Conservation (phyloP, 2,888 invertebrate species). For the Ochropacha duplaris region DNA sequence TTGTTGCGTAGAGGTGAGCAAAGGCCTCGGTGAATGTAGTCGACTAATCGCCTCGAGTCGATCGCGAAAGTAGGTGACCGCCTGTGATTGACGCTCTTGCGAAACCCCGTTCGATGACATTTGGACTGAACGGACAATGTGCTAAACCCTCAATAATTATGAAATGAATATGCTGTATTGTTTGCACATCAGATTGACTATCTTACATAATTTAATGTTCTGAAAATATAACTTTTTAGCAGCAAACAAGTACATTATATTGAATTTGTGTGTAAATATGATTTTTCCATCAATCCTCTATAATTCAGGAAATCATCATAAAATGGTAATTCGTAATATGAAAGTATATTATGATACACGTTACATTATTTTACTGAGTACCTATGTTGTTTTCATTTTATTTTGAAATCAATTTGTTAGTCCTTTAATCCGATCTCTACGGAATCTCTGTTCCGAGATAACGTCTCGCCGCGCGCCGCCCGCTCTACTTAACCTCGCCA, state of each 20-base stretch:
- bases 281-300: background rate
- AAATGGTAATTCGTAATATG: background rate
- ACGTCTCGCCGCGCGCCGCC: constrained; percentile 81
- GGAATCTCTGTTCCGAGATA: constrained; percentile 79
- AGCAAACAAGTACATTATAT: too few species aligned
- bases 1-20: constrained; percentile 81
- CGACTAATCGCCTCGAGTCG: constrained; percentile 77
- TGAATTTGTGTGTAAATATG: background rate
- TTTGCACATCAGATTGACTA: constrained; percentile 11
- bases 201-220: background rate
- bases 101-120: constrained; percentile 82
- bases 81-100: constrained; percentile 80
- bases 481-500: constrained; percentile 83
- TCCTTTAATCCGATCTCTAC: constrained; percentile 68
- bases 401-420: constrained; percentile 37
- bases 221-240: too few species aligned
- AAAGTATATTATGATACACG: background rate
- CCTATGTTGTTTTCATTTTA: background rate
- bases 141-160: constrained; percentile 71
- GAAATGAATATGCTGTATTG: constrained; percentile 56
- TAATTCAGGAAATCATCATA: background rate
- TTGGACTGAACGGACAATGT: constrained; percentile 75
- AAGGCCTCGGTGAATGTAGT: constrained; percentile 79
- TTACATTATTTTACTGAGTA: background rate
- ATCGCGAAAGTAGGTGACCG: constrained; percentile 84